These are phyloP conservation scores for Paratrypauchen microcephalus DNA, from an alignment of 2,797 vertebrate genomes.

Conservation along the genomic window DNA sequence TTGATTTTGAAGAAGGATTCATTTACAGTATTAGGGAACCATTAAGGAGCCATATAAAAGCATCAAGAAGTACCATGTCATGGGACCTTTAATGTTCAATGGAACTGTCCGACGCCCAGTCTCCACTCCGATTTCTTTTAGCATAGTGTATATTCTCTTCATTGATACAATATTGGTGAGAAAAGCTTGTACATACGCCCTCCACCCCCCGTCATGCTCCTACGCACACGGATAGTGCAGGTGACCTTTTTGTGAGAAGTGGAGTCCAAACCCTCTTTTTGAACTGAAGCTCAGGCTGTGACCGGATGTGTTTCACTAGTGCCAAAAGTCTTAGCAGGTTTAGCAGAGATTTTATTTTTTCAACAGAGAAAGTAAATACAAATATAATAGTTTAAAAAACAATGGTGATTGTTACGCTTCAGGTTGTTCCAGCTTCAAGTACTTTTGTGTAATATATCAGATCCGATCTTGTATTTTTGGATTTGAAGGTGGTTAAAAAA, in stretches of 20 bases:
- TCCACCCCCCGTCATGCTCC: not conserved
- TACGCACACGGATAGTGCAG: not conserved
- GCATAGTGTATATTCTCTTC: not conserved
- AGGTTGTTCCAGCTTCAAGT: conserved; percentile 5
- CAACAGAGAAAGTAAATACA: conserved; percentile 16
- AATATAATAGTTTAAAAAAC: conserved; percentile 27
- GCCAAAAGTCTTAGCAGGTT: conserved; percentile 58
- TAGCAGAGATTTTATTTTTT: conserved; percentile 26
- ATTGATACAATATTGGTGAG: no score
- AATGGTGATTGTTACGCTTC: conserved; percentile 5
- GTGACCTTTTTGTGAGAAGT: conserved; percentile 21
- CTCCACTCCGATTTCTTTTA: not conserved
- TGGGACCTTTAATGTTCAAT: not conserved
- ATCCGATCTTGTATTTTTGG: conserved; percentile 9
- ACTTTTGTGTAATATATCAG: conserved; percentile 12
- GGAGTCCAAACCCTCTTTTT: conserved; percentile 29
- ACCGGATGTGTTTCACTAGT: conserved; percentile 54
- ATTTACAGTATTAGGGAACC: no score
- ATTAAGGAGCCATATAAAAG: no score
- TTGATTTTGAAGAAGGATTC: no score
- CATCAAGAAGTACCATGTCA: no score
- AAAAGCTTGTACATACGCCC: not conserved
- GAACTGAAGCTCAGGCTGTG: conserved; percentile 51
- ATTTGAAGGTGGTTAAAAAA: conserved; percentile 6
- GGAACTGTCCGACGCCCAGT: not conserved